phyloP scores from a whole-genome alignment of 2,113 vertebrate species.

The Heterotis niloticus region DNA sequence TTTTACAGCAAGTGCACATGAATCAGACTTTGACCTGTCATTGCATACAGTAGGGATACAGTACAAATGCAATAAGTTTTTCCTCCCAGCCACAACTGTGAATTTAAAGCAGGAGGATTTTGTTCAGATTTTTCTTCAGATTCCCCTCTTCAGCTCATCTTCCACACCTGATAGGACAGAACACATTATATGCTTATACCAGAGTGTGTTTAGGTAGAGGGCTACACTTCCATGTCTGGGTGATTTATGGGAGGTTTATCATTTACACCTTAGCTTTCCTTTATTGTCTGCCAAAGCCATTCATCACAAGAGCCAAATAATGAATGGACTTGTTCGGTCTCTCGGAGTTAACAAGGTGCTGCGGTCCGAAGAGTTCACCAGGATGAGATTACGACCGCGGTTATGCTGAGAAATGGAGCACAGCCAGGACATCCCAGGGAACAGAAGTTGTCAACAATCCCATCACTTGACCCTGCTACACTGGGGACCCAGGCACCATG shows the following conservation, averaged over 20 bases:
- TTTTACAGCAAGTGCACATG: not conserved
- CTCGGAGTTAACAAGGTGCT: constrained; percentile 68
- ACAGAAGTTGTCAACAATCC: not conserved
- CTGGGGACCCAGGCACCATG: not conserved
- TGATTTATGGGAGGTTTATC: constrained; percentile 77
- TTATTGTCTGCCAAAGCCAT: constrained; percentile 70
- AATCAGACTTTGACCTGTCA: not conserved
- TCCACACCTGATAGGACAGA: not conserved
- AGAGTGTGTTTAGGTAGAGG: constrained; percentile 72
- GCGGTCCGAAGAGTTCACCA: constrained; percentile 67
- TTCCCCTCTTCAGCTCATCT: not conserved
- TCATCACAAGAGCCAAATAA: constrained; percentile 69
- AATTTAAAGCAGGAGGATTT: not conserved
- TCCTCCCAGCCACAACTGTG: not conserved
- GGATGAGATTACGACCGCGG: constrained; percentile 69
- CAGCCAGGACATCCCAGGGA: not conserved
- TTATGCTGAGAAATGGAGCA: constrained; percentile 60
- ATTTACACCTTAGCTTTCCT: constrained; percentile 75
- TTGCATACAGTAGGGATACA: not conserved
- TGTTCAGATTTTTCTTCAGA: not conserved
- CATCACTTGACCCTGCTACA: not conserved
- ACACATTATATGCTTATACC: constrained; percentile 58
- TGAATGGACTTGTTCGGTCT: constrained; percentile 71
- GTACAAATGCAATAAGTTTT: not conserved
- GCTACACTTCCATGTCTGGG: constrained; percentile 65